Base-by-base conservation (phyloP, 2,797 vertebrate species). In the Xiphophorus birchmanni region DNA sequence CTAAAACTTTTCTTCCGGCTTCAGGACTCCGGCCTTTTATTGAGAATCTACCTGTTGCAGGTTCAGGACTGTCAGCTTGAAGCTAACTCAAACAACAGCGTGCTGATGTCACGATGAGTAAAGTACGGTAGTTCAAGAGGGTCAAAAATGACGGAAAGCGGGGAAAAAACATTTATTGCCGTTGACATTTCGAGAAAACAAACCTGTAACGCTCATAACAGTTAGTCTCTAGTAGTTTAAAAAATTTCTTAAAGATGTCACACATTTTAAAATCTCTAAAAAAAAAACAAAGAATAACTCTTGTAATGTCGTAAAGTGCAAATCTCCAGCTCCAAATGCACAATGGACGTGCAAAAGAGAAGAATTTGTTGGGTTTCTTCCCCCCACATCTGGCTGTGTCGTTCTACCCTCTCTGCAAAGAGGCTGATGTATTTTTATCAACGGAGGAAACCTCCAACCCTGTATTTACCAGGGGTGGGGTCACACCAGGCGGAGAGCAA, bases 391-490 rank as follows among this genome's bases (percentile, higher is more conserved):
- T 72, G 69, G 42, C 12, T 85, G 78, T 76, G 74, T 85, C 75
- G 85, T 80, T 90, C 77, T 72, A n/a, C 78, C 82, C 77, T 85
- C 83, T 89, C 80, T 83, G 86, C 86, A 86, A 80, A 90, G 85
- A 86, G 85, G 84, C 87, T 80, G 84, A 89, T 91, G 90, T 95
- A 95, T 95, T 95, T 95, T 95, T 95, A 94, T 94, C 91, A 89
- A 45, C 29, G n/a, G 89, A 92, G 91, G 89, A 93, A 95, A 95
- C 92, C 93, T 94, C 92, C 84, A 94, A 93, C 92, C 94, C 95
- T 95, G 92, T 95, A 95, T 95, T 95, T 95, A 95, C 88, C 92
- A 94, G 94, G 95, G 95, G 95, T 94, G 95, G 94, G 93, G 94
- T 94, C 93, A 94, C 90, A 84, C 80, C 83, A 91, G 86, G 86